A percentile compares a stretch with the other conserved stretches of the same genome.
These are phyloP conservation scores for Myiagra hebetior DNA, from an alignment of 2,113 vertebrate species.

Conservation along the genomic window DNA sequence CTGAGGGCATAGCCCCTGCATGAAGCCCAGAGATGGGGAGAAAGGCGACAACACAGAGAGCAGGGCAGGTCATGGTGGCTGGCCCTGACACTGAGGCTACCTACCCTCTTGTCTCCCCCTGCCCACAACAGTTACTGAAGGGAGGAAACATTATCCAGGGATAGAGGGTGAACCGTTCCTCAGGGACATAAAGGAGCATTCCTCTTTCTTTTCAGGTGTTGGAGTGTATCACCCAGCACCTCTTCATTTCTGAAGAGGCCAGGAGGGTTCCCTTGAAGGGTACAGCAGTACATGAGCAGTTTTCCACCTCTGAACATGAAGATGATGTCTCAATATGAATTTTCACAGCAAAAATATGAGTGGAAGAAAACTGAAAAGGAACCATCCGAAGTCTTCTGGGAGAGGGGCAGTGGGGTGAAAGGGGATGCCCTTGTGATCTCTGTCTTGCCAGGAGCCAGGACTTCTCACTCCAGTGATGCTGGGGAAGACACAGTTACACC, in stretches of 20 bases:
- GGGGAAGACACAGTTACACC: not conserved
- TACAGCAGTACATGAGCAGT: not conserved
- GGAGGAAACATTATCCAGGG: not conserved
- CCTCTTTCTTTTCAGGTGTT: not conserved
- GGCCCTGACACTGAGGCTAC: not conserved
- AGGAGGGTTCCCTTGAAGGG: not conserved
- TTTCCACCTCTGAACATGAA: not conserved
- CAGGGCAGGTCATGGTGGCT: not conserved
- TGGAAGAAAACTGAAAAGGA: not conserved
- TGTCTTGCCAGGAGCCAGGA: not conserved
- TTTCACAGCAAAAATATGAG: not conserved
- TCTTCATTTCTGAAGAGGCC: not conserved
- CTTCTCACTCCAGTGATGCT: not conserved
- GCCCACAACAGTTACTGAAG: not conserved
- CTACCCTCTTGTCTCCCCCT: not conserved
- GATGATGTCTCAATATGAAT: not conserved
- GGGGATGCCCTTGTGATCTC: not conserved
- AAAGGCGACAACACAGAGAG: not conserved
- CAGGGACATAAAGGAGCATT: accelerated
- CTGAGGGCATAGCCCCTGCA: accelerated
- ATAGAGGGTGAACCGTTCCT: not conserved
- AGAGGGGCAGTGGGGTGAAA: not conserved
- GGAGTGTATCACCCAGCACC: not conserved
- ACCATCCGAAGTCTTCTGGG: not conserved
- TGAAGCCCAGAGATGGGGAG: not conserved